phyloP scores from a whole-genome alignment of 2,797 vertebrate genomes.

The Enteromius mattozi region DNA sequence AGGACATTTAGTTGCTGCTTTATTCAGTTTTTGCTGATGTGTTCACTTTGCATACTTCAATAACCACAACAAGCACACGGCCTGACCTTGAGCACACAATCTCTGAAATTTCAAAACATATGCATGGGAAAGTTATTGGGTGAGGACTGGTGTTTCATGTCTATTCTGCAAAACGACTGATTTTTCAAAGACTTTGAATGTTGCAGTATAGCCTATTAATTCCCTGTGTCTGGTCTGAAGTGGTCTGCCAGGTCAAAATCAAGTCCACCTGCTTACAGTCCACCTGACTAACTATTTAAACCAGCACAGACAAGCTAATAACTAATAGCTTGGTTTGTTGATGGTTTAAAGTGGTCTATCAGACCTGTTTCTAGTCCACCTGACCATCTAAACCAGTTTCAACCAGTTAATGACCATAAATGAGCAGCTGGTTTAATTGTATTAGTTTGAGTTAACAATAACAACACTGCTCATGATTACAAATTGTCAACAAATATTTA shows the following conservation, averaged over 20 bases:
- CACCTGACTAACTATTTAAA: neutral
- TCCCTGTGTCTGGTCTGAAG: neutral
- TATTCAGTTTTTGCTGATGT: neutral
- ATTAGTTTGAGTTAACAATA: neutral
- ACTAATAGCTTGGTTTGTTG: neutral
- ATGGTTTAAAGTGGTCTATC: neutral
- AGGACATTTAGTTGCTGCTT: neutral
- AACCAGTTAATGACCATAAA: neutral
- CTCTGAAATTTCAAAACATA: neutral
- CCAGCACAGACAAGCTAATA: neutral
- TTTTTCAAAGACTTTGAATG: neutral
- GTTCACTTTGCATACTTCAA: slow-evolving; percentile 10
- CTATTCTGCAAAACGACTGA: neutral
- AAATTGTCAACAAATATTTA: neutral
- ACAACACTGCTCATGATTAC: neutral
- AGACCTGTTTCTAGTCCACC: neutral
- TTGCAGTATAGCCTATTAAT: neutral
- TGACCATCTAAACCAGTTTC: too few relatives aligned
- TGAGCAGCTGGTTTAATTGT: neutral
- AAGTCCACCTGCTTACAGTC: neutral
- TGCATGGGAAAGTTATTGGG: neutral
- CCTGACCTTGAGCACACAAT: slow-evolving; percentile 7
- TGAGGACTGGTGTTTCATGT: neutral
- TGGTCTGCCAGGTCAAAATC: too few relatives aligned
- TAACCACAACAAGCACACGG: neutral